A percentile compares a stretch with the other conserved stretches of the same genome.
phyloP scores from a whole-genome alignment of 2,113 vertebrate genomes.

The Phalacrocorax aristotelis region DNA sequence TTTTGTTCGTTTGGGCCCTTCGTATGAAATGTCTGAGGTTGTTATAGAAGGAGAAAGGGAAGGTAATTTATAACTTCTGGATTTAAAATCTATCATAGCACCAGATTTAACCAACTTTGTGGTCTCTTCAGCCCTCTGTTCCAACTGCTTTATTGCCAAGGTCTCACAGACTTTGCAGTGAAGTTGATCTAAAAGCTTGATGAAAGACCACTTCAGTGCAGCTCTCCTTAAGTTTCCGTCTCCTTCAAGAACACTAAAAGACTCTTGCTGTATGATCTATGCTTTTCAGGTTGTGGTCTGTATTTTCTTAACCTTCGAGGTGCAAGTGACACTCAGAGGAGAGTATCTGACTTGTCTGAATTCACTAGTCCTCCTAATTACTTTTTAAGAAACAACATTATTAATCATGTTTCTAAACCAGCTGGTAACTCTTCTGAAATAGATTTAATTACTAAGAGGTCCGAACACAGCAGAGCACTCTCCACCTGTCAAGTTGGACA shows the following conservation, averaged over 20 bases:
- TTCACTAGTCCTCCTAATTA: conserved; percentile 23
- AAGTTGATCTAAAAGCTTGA: not conserved
- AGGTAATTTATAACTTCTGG: not conserved
- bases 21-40: not conserved
- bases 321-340: not conserved
- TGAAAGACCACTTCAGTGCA: not conserved
- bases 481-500: conserved; percentile 20
- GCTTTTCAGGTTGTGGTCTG: not conserved
- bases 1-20: not conserved
- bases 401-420: conserved; percentile 23
- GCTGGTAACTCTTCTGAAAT: not conserved
- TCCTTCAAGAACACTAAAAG: not conserved
- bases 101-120: not conserved
- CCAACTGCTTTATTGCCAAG: not conserved
- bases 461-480: conserved; percentile 8
- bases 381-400: conserved; percentile 28
- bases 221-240: not conserved
- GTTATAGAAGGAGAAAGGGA: not conserved
- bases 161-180: not conserved
- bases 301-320: conserved; percentile 4
- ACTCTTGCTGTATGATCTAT: not conserved
- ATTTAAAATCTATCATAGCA: not conserved
- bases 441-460: conserved; percentile 44
- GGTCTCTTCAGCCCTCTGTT: not conserved
- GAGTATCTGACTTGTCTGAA: conserved; percentile 2